Evolutionary conservation across 53 echinoderm and acorn worm genomes (phyloP), one percentile per base, ranked within the genome.

Genomic region (Astropecten irregularis): DNA sequence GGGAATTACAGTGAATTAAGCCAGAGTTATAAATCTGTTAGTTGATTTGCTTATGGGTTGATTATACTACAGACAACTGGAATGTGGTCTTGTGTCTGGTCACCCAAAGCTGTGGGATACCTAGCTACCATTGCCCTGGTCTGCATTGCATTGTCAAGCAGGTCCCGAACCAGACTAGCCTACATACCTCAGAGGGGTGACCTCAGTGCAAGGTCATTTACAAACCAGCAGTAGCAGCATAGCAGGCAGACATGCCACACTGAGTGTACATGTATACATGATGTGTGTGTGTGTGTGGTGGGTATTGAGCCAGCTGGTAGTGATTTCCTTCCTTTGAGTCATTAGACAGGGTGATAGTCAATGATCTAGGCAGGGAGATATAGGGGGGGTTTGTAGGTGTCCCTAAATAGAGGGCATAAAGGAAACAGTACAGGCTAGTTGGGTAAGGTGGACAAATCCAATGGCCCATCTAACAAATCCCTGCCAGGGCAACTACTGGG

Each of bases 21-120:
- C 74, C 74, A 21, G 25, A 22, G 74, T 74, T 74, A 57, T 74
- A 74, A 74, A 74, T 74, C 74, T 40, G 74, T 74, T 56, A 74
- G 55, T 42, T 55, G 74, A 57, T 55, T 74, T 40, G 74, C 74
- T 74, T 57, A 8, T 74, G 40, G 56, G 74, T 40, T 74, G 74
- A 74, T 74, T 74, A 57, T 40, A 57, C 56, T 37, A 74, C 74
- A 74, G 74, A 74, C 26, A 26, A 15, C 56, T 74, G 74, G 74
- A 74, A 74, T 74, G 74, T 40, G 40, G 58, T 57, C 40, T 40
- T 5, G 74, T 74, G 58, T n/a, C 66, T 20, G 21, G 8, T 20
- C 39, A 20, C 37, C 58, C 39, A n/a, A n/a, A n/a, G n/a, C n/a
- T n/a, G n/a, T n/a, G n/a, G n/a, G n/a, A n/a, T n/a, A n/a, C n/a